Evolutionary conservation across 2,797 vertebrate genomes (phyloP), one percentile per base, ranked within the genome.

Genomic region (Tauraco hartlaubi): DNA sequence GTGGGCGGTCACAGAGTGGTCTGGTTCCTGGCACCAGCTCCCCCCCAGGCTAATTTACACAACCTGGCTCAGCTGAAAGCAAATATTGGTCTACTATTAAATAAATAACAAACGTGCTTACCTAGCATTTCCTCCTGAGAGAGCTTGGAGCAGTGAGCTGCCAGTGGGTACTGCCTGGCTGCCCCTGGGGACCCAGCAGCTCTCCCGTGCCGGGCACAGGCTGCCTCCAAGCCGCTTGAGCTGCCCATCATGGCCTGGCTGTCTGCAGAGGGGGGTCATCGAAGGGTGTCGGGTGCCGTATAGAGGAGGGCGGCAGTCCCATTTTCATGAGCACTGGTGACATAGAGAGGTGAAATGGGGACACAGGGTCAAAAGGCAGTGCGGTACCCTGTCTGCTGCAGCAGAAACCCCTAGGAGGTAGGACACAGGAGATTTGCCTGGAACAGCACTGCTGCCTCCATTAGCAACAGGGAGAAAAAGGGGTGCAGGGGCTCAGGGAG

Each of bases 61-160:
- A 75, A 8, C 79, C 64, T 74, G 94, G 88, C 94, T 91, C 72
- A 59, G n/a, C 66, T 80, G 89, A 94, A 88, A 96, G 93, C 82
- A 97, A 97, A 96, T 97, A 97, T 95, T 97, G 96, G 94, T 95
- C 91, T 90, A 86, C 8, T 28, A 94, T 95, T 96, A 94, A 94
- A 92, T 97, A 95, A 96, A 96, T 97, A 97, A 96, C 85, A 94
- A 92, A 90, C 78, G 72, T 94, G 77, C 94, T 97, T 96, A 89
- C 63, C 79, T 88, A 72, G 73, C 76, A 83, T 90, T 94, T 91
- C 85, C 87, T 97, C 86, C 81, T 51, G 84, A 90, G 92, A 94
- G 77, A 52, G 54, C 69, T 92, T 5, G 2, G 76, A 91, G 51
- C 3, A 0, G 31, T 82, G 64, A 90, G 88, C 85, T 93, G 92